Percentiles rank a stretch among this genome's conserved stretches.
These are phyloP conservation scores for Oryzias sinensis DNA, from an alignment of 2,797 vertebrate genomes.

Conservation along the genomic window DNA sequence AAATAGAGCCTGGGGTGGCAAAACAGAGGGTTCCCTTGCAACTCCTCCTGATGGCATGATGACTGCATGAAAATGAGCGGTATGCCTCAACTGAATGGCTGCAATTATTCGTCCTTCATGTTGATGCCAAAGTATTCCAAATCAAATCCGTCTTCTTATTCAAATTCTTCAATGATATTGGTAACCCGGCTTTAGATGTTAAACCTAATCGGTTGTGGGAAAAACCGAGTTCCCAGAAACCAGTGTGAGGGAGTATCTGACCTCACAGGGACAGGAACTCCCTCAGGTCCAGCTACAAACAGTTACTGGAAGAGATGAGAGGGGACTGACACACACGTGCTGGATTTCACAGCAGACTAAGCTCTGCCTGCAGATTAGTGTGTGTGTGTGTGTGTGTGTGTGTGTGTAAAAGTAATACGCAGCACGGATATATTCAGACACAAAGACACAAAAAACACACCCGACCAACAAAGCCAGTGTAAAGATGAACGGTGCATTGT, in stretches of 20 bases:
- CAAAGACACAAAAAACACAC: conserved; percentile 23
- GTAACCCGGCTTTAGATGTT: background rate
- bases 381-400: background rate
- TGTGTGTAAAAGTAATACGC: no score
- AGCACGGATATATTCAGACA: conserved; percentile 14
- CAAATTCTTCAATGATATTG: conserved; percentile 1
- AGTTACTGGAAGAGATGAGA: conserved; percentile 47
- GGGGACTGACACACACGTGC: conserved; percentile 58
- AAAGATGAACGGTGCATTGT: conserved; percentile 48
- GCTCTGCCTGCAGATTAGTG: conserved; percentile 10
- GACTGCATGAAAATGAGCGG: background rate
- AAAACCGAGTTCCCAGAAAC: background rate
- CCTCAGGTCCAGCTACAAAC: conserved; percentile 14
- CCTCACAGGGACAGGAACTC: background rate
- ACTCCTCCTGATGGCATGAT: background rate
- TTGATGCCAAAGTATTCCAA: background rate
- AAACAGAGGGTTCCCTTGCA: background rate
- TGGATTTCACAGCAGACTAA: conserved; percentile 71
- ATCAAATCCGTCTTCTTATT: background rate
- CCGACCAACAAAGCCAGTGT: conserved; percentile 31
- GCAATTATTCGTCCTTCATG: background rate
- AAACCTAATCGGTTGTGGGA: no score
- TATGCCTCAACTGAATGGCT: background rate
- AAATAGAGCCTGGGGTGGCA: background rate
- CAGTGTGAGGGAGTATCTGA: no score